Evolutionary conservation across 2,888 invertebrate species (phyloP), one percentile per base, ranked within the genome.

Genomic region (Drosophila phalerata): DNA sequence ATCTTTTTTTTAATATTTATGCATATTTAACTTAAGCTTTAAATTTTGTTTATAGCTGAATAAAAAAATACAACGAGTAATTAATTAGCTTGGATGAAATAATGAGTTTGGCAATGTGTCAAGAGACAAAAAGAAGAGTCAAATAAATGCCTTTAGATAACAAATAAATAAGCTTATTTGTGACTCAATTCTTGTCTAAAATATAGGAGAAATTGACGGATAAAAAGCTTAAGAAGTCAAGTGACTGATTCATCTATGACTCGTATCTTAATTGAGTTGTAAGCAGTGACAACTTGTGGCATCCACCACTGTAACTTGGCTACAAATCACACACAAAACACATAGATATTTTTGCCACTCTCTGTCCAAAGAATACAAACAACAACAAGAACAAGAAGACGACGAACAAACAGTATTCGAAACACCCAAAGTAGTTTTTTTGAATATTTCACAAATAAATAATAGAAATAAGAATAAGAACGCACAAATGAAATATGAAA

Each of bases 401-500:
- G 17, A 30, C 11, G 37, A 58, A 34, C 40, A 38, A 56, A 56
- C 64, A 58, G 15, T 42, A 62, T 45, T 65, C 61, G 64, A 49
- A 65, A 58, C 57, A 64, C 61, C 73, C 73, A 68, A 73, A 77
- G 77, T 77, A 77, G 81, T 68, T 77, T 81, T 77, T 62, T 63
- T 70, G 81, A 81, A 80, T 72, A 63, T 73, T 37, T 62, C 73
- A 57, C 47, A 79, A 48, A 64, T 56, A 55, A 45, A 53, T 47
- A 45, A 62, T 34, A 61, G 40, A 72, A 72, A 72, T 38, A 52
- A 47, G 34, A 49, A 57, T 48, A 62, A 34, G 48, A 49, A 56
- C 66, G 58, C 76, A 77, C 77, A 77, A 81, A 81, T 77, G 67
- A 81, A 77, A 77, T 80, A 77, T 81, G 81, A 81, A 77, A 73